Conservation (phyloP, 2,888 invertebrate genomes). For the Lepidocyrtinus sp. region DNA sequence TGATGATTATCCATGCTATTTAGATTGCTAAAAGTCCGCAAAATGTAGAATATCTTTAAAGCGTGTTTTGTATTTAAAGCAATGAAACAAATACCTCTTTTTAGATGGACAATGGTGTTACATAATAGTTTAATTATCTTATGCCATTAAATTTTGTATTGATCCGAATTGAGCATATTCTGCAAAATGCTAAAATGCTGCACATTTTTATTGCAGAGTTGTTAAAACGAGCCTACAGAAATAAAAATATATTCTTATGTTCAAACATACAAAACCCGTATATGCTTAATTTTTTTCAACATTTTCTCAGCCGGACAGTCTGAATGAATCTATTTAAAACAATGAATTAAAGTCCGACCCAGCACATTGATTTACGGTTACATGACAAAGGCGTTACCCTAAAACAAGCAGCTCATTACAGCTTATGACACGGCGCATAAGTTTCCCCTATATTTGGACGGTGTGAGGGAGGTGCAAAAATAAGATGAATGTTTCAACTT, state of each 20-base stretch:
- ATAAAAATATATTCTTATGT: not conserved
- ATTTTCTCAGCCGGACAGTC: too few relatives aligned
- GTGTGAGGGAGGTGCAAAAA: not conserved
- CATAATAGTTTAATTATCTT: constrained; percentile 8
- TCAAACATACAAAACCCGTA: not conserved
- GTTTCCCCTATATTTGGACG: not conserved
- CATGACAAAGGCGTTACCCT: constrained; percentile 27
- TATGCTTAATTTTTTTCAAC: not conserved
- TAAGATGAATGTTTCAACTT: not conserved
- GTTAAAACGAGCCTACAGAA: not conserved
- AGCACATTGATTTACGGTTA: constrained; percentile 16
- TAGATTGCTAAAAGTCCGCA: too few relatives aligned
- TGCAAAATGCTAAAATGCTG: not conserved
- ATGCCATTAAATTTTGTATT: constrained; percentile 41
- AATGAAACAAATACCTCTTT: not conserved
- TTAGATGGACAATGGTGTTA: not conserved
- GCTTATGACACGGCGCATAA: not conserved
- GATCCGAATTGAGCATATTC: constrained; percentile 32
- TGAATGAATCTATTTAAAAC: too few relatives aligned
- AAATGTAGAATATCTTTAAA: too few relatives aligned
- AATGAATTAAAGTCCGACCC: too few relatives aligned
- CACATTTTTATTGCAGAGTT: not conserved
- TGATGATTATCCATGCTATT: not conserved
- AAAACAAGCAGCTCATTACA: not conserved
- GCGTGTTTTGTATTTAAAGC: not conserved